These are phyloP conservation scores for Uropsilus gracilis DNA, from an alignment of 2,113 vertebrate genomes.

Conservation along the genomic window DNA sequence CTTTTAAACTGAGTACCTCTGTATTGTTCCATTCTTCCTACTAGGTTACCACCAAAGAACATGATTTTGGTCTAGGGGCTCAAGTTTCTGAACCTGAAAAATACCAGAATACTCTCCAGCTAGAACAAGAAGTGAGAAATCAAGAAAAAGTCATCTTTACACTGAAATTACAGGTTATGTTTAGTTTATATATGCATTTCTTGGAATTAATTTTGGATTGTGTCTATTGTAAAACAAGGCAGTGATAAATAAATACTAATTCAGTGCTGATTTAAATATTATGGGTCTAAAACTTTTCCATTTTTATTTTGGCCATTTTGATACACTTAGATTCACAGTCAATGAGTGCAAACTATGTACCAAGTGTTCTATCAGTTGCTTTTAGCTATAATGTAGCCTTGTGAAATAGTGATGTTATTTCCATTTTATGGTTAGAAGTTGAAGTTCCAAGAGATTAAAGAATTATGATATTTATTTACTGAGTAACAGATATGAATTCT, in stretches of 20 bases:
- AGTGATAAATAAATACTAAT: constrained; percentile 38
- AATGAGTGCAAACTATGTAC: neutral
- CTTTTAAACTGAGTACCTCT: constrained; percentile 30
- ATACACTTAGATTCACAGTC: neutral
- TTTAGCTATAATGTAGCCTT: neutral
- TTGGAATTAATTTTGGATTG: constrained; percentile 39
- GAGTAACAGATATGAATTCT: constrained; percentile 16
- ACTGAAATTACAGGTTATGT: constrained; percentile 79
- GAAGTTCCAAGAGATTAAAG: constrained; percentile 32
- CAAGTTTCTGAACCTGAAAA: constrained; percentile 79
- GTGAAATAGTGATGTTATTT: neutral
- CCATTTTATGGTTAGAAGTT: neutral
- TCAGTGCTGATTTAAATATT: constrained; percentile 33
- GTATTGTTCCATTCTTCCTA: constrained; percentile 47
- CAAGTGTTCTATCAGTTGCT: neutral
- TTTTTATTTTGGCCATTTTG: constrained; percentile 49
- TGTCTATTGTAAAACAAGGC: constrained; percentile 54
- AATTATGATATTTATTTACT: neutral
- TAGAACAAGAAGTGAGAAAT: constrained; percentile 78
- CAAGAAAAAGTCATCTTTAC: constrained; percentile 80
- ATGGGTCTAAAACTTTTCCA: constrained; percentile 32
- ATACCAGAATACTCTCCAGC: constrained; percentile 77
- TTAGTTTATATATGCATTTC: constrained; percentile 56
- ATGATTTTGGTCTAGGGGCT: constrained; percentile 79
- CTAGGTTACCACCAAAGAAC: constrained; percentile 81